phyloP scores from a whole-genome alignment of 2,113 vertebrate genomes.

The Ploceus nigricollis region DNA sequence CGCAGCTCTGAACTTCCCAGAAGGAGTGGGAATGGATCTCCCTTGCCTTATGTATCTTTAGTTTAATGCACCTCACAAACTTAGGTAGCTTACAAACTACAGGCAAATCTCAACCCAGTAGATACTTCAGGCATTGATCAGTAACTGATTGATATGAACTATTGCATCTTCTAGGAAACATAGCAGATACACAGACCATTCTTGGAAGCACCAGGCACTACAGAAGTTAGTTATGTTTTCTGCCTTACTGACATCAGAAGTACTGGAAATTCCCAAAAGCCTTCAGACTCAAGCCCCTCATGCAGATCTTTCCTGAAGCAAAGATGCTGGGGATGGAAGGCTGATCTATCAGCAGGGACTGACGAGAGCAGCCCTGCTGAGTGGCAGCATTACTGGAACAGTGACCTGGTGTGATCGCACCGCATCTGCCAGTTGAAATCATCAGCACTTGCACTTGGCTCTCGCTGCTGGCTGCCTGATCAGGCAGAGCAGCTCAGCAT shows the following conservation, averaged over 20 bases:
- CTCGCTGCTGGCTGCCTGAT: slow-evolving; percentile 28
- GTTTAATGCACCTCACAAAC: neutral
- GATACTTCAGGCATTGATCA: neutral
- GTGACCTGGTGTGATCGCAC: neutral
- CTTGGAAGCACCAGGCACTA: neutral
- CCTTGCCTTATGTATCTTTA: neutral
- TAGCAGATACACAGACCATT: neutral
- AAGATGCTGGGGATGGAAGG: neutral
- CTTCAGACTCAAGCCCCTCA: neutral
- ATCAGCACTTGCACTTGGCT: slow-evolving; percentile 57
- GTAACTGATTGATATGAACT: neutral
- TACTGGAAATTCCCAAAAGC: neutral
- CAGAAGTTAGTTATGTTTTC: neutral
- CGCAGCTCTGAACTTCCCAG: neutral
- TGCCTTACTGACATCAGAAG: neutral
- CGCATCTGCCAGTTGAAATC: slow-evolving; percentile 52
- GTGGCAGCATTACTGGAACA: slow-evolving; percentile 1
- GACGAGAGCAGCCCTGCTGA: neutral
- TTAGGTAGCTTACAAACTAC: neutral
- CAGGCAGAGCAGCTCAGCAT: slow-evolving; percentile 43
- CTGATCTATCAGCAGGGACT: neutral
- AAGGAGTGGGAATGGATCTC: neutral
- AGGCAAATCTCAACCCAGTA: neutral
- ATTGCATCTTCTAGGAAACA: neutral
- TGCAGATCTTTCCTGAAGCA: neutral